Evolutionary conservation across 1,140 invertebrate genomes (phyloP), one percentile per base, ranked within the genome.

Genomic region (Papilio dardanus): DNA sequence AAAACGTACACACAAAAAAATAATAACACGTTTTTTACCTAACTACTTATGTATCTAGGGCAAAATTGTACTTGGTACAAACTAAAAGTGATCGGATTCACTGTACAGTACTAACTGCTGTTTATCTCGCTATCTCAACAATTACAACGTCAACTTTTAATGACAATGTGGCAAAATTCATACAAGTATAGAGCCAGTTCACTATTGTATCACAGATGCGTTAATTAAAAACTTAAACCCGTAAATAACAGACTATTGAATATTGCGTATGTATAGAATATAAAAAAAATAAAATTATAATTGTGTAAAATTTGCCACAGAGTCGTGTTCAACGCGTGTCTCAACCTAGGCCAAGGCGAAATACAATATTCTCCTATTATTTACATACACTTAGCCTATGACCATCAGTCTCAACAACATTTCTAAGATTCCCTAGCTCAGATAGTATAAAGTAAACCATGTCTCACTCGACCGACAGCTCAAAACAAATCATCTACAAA

Each of bases 41-140:
- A 92, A 89, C 90, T 92, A 92, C 92, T 92, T 92, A 93, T 88
- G 88, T 87, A 83, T 87, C 88, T 93, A 92, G 87, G 88, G 88
- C 88, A 90, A 89, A 81, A 89, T 91, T 89, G 90, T 92, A 93
- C 92, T 93, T 91, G 88, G 90, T 93, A 93, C 92, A 93, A 92
- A 89, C 82, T 85, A 85, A 92, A 92, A 88, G 83, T 83, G 83
- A 88, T 80, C 81, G 76, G 79, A 76, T 86, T 85, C 82, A 88
- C 82, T 88, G 85, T 87, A 88, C 86, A 88, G 83, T 86, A 87
- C 75, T 87, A 87, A 87, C n/a, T n/a, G 86, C 82, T 86, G 80
- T 77, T 83, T 80, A 65, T 83, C 77, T 74, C 80, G 80, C 78
- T 81, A 79, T 82, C 77, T 74, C 78, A 79, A 78, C 76, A 79